Evolutionary conservation across 1,140 invertebrate genomes (phyloP).

Genomic region (Formica exsecta): DNA sequence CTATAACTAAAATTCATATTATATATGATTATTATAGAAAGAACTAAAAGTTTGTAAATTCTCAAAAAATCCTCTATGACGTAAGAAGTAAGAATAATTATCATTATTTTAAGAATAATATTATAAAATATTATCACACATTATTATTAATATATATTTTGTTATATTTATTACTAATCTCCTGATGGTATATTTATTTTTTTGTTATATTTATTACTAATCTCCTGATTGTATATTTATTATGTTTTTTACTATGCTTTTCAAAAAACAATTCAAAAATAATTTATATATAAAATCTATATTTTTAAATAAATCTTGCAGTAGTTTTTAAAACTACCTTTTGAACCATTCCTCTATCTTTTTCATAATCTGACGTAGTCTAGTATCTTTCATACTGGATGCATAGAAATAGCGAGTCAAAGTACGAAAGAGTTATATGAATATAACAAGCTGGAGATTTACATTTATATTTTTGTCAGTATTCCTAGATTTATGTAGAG

Average conservation of each 20-base stretch:
- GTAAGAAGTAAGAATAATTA: neutral
- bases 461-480: conserved; percentile 18
- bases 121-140: too few relatives aligned
- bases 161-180: neutral
- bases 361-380: conserved; percentile 12
- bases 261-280: neutral
- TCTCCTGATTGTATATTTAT: neutral
- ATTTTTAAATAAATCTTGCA: neutral
- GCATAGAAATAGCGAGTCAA: neutral
- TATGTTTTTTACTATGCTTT: neutral
- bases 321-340: neutral
- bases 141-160: neutral
- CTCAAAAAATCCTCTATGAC: neutral
- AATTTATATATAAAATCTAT: neutral
- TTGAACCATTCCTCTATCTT: neutral
- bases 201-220: neutral
- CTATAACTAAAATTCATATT: neutral
- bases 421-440: neutral
- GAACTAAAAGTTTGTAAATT: neutral
- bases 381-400: neutral
- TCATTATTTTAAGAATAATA: neutral
- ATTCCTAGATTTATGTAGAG: neutral
- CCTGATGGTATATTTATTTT: neutral
- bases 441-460: conserved; percentile 6
- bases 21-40: neutral